phyloP scores from a whole-genome alignment of 2,797 vertebrate genomes.

The Chaunax sp. region DNA sequence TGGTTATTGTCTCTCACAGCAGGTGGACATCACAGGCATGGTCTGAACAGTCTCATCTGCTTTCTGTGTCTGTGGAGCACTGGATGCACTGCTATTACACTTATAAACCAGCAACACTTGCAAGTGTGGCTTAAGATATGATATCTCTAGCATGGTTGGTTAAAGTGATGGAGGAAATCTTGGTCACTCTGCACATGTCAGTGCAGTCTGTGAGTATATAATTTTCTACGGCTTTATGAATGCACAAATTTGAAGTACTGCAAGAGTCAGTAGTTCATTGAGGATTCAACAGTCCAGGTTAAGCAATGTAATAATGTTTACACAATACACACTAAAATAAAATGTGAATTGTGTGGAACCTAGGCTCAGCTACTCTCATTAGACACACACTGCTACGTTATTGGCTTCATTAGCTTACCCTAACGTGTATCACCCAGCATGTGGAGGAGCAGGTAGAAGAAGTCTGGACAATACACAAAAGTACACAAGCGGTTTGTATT shows the following conservation, averaged over 20 bases:
- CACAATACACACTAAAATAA: conserved; percentile 38
- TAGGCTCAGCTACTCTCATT: conserved; percentile 70
- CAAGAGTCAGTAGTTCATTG: not conserved
- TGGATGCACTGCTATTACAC: conserved; percentile 30
- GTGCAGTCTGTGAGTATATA: conserved; percentile 1
- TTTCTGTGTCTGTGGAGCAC: conserved; percentile 39
- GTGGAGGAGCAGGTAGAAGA: conserved; percentile 48
- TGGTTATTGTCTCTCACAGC: conserved; percentile 74
- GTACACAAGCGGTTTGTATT: conserved; percentile 24
- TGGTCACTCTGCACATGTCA: conserved; percentile 15
- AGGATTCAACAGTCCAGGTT: conserved; percentile 16
- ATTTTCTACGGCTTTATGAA: conserved; percentile 21
- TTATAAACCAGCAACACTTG: conserved; percentile 20
- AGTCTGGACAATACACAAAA: conserved; percentile 24
- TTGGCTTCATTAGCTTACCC: conserved; percentile 73
- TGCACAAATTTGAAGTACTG: not conserved
- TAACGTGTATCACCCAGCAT: conserved; percentile 67
- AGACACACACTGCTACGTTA: conserved; percentile 73
- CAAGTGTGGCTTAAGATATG: conserved; percentile 16
- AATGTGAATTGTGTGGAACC: conserved; percentile 35
- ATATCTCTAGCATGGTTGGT: not conserved
- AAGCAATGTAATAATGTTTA: conserved; percentile 33
- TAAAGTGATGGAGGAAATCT: conserved; percentile 10
- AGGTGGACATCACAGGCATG: conserved; percentile 63
- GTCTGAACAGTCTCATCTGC: conserved; percentile 55